Base-by-base conservation (phyloP, 2,888 invertebrate species). In the Andricus quercusramuli region DNA sequence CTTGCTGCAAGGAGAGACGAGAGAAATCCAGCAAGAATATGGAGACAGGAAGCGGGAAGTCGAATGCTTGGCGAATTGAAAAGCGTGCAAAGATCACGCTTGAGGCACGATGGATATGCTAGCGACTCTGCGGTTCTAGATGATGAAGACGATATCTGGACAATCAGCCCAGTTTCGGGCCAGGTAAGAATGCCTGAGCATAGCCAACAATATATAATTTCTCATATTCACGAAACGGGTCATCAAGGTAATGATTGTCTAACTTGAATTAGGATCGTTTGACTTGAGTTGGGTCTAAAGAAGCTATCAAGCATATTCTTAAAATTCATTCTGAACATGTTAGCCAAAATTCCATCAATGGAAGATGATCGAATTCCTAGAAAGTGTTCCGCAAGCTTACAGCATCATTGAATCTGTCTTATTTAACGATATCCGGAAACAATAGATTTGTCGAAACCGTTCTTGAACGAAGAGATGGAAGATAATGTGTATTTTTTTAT, bases 71-170 rank as follows among this genome's bases (percentile, higher is more conserved):
- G 94, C 8, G 95, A 95, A 90, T 91, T 95, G 77, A 92, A 94
- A 70, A 93, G 92, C 79, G 93, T 95, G 22, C 95, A 95, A 86
- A 89, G 89, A 78, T 91, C 90, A 80, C 88, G 93, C 81, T 85
- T 90, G 83, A 88, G 96, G 83, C 94, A 95, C 90, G 96, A 96
- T 89, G 96, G 96, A 66, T 96, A 96, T 91, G 96, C 96, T 66
- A 96, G 96, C 90, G 96, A 96, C 90, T 96, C 96, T 41, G 96
- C 96, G 66, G 95, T 96, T 11, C 95, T 96, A 87, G 96, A 96
- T 74, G 96, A 96, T 88, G 96, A 96, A 87, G 96, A 96, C 83
- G 96, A 96, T 70, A 82, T 85, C 1, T 92, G 91, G 91, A 83
- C 85, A 11, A 82, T 85, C 1, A 90, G 88, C 83, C 86, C 91